Base-by-base conservation (phyloP, 1,140 invertebrate genomes). In the Scaptomyza hsui region DNA sequence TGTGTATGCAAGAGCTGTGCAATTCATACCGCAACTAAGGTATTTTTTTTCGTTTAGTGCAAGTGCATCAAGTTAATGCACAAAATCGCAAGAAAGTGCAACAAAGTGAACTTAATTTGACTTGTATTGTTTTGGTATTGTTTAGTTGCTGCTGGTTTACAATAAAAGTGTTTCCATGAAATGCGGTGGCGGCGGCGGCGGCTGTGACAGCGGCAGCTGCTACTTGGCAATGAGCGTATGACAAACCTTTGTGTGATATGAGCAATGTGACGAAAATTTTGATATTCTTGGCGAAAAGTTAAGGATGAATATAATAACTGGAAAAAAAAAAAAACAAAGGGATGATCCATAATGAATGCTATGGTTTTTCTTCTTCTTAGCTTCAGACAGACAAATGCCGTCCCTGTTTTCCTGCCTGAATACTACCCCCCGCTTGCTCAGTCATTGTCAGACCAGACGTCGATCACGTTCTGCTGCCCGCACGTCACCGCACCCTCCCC, bases 1-100 rank as follows among this genome's bases (percentile, higher is more conserved):
- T 90, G 83, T 90, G 89, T 90, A 90, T 90, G 83, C 83, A 69
- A 75, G 75, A 82, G 62, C 71, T 73, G 60, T 80, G 65, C 49
- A 71, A 78, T 82, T 61, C 65, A 68, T 68, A 72, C 64, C 60
- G 53, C 77, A 70, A 64, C 65, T 70, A 72, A 86, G 81, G 74
- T 74, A 71, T 73, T 70, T 63, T 45, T 49, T 15, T 32, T 26
- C 13, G 35, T 6, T 51, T 7, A 55, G 15, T 69, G 51, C 56
- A 61, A 68, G 42, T 72, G 63, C 49, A 70, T 18, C 0, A 24
- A 47, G 19, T 61, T 15, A 45, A 37, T 41, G 32, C 32, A 49
- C 26, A 63, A 16, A 12, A 35, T 16, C n/a, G 13, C 13, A 47
- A 37, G 5, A 18, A 37, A 56, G 52, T 71, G 53, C n/a, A 51